Base-by-base conservation (phyloP, 2,797 vertebrate genomes). In the Pangasius larnaudii region DNA sequence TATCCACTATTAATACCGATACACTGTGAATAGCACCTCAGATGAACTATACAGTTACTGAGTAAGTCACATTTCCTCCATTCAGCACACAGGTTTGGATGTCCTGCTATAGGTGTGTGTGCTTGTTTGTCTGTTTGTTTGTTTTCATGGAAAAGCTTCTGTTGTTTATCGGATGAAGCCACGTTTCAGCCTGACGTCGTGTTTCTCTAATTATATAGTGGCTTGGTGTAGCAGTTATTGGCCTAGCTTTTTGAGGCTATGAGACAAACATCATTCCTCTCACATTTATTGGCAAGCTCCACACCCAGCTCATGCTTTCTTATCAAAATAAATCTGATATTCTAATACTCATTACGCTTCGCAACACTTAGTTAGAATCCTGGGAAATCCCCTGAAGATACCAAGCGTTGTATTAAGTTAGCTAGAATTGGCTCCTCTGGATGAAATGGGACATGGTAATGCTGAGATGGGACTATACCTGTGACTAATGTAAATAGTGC, bases 81-180 rank as follows among this genome's bases (percentile, higher is more conserved):
- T 81, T 61, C 27, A 63, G 11, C 24, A 42, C 22, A 14, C 14
- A 18, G 77, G 30, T 36, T 42, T 82, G 36, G 39, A n/a, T 46
- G 59, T 63, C 46, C 19, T 30, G 1, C 27, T 49, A 13, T 24
- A 39, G 33, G 42, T 65, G 51, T 80, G 5, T 36, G 51, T 78
- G 30, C 33, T 6, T 46, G 58, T n/a, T 14, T 78, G 79, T 65
- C 2, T 71, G 39, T 65, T 39, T 49, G 39, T 79, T 65, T 65
- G 11, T 71, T 7, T 81, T 74, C 11, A 42, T 61, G 10, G 65
- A 46, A 71, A 30, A n/a, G 53, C 79, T 33, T 81, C 27, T 16
- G 51, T 84, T 89, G 81, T 86, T 87, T 59, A 69, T 69, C 67
- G 18, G 42, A 33, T 83, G 59, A 61, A 61, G 24, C 7, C 58